A percentile compares a stretch with the other conserved stretches of the same genome.
Evolutionary conservation across 2,888 invertebrate genomes (phyloP).

Genomic region (Aleiodes testaceus): DNA sequence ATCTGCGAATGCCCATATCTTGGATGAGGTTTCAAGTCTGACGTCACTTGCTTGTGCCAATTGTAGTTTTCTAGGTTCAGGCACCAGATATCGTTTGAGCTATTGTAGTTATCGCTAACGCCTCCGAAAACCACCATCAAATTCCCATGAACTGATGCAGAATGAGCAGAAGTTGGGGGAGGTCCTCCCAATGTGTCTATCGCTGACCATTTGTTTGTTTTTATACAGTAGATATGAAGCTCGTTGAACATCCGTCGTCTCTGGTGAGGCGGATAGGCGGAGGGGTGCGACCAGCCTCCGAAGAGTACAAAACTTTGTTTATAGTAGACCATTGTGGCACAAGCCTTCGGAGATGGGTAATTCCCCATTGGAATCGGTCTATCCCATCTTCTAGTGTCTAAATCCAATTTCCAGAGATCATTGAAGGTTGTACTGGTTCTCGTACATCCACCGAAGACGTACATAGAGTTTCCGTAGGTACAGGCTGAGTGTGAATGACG

Average conservation of each 20-base stretch:
- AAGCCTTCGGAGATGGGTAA: constrained; percentile 97
- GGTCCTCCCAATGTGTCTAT: constrained; percentile 79
- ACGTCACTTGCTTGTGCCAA: constrained; percentile 86
- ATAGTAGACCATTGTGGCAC: constrained; percentile 92
- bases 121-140: constrained; percentile 91
- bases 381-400: constrained; percentile 89
- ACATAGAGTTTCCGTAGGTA: constrained; percentile 89
- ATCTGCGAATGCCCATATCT: constrained; percentile 97
- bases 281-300: constrained; percentile 97
- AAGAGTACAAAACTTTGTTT: constrained; percentile 89
- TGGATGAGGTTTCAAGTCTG: constrained; percentile 82
- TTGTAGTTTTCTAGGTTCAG: constrained; percentile 83
- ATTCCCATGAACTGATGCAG: constrained; percentile 88
- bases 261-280: constrained; percentile 87
- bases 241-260: constrained; percentile 92
- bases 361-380: constrained; percentile 87
- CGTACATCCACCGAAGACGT: constrained; percentile 96
- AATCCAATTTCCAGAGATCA: constrained; percentile 95
- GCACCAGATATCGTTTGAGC: constrained; percentile 89
- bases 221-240: constrained; percentile 89
- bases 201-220: constrained; percentile 85
- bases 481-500: constrained; percentile 95
- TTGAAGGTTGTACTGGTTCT: constrained; percentile 96
- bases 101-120: constrained; percentile 60
- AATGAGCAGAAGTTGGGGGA: constrained; percentile 93